phyloP scores from a whole-genome alignment of 1,140 invertebrate genomes.

The Bombus sylvicola region DNA sequence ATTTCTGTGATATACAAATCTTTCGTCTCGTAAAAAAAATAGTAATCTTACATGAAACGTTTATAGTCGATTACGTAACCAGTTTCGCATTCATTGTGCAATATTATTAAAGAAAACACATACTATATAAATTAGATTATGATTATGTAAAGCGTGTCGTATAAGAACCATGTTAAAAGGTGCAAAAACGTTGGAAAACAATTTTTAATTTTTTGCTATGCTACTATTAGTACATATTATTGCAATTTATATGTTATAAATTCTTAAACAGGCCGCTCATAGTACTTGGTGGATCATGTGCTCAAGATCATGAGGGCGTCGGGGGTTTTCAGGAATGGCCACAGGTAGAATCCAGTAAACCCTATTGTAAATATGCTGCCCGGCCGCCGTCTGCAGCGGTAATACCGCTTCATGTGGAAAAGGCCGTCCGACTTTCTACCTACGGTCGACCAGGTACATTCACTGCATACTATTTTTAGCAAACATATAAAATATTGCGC shows the following conservation, averaged over 20 bases:
- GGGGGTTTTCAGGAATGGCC: conserved; percentile 98
- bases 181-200: background rate
- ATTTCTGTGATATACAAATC: background rate
- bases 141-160: conserved; percentile 19
- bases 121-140: conserved; percentile 20
- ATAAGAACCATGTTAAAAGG: background rate
- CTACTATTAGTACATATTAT: background rate
- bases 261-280: conserved; percentile 88
- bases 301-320: conserved; percentile 95
- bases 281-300: conserved; percentile 95
- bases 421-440: conserved; percentile 91
- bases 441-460: conserved; percentile 91
- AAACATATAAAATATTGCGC: background rate
- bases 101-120: conserved; percentile 34
- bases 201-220: background rate
- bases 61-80: conserved; percentile 17
- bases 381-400: conserved; percentile 91
- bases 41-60: conserved; percentile 19
- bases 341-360: conserved; percentile 92
- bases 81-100: background rate
- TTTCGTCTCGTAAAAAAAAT: background rate
- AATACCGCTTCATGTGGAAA: conserved; percentile 96
- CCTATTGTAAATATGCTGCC: conserved; percentile 95
- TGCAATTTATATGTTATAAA: background rate
- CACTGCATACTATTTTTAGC: background rate